Percentiles rank a stretch among this genome's conserved stretches.
Conservation (phyloP, 2,797 vertebrate species). For the Neosilurus hyrtlii region DNA sequence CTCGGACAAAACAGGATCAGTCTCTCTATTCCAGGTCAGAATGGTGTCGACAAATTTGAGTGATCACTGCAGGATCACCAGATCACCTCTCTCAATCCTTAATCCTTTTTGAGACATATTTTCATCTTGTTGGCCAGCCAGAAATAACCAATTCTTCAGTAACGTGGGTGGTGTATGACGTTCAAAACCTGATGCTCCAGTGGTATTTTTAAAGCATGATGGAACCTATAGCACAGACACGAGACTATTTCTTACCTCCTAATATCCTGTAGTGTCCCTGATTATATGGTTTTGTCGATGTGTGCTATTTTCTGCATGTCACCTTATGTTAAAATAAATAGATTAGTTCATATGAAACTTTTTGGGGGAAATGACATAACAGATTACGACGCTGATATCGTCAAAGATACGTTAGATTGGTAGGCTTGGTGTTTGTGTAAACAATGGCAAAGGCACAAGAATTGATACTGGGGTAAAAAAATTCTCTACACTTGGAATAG, state of each 20-base stretch:
- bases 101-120: neutral
- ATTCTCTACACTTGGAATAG: neutral
- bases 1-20: neutral
- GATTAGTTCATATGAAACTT: neutral
- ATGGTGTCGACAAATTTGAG: neutral
- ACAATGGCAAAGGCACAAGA: neutral
- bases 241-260: neutral
- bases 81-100: neutral
- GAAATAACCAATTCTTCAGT: neutral
- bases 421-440: neutral
- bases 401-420: neutral
- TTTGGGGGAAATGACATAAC: neutral
- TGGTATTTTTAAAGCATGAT: constrained; percentile 18
- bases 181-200: neutral
- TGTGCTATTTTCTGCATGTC: neutral
- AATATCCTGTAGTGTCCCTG: neutral
- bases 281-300: neutral
- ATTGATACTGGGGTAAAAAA: neutral
- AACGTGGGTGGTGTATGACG: neutral
- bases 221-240: constrained; percentile 5
- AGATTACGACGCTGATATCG: neutral
- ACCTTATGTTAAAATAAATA: neutral
- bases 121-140: neutral
- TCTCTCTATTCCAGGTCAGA: neutral
- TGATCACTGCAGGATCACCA: neutral